phyloP scores from a whole-genome alignment of 2,797 vertebrate genomes.

The Odontamblyopus lacepedii region DNA sequence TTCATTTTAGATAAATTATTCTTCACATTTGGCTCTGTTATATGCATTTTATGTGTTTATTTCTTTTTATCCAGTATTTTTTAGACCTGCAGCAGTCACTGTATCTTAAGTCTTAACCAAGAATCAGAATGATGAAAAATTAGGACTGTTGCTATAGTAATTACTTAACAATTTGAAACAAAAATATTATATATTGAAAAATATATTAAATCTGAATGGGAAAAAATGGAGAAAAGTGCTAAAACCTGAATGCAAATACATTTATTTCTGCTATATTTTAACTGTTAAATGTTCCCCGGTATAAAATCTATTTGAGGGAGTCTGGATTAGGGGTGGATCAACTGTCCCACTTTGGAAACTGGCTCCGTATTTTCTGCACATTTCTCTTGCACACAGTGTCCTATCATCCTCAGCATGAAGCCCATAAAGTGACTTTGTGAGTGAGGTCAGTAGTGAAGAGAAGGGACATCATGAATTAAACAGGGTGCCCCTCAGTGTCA shows the following conservation, averaged over 20 bases:
- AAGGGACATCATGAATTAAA: conserved; percentile 53
- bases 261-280: conserved; percentile 15
- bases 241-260: neutral
- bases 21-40: neutral
- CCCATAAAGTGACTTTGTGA: conserved; percentile 26
- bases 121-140: too few relatives aligned
- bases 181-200: too few relatives aligned
- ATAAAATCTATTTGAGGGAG: conserved; percentile 44
- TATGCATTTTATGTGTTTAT: neutral
- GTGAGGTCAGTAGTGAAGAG: conserved; percentile 37
- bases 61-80: neutral
- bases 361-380: conserved; percentile 31
- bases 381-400: conserved; percentile 2
- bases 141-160: too few relatives aligned
- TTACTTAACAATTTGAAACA: too few relatives aligned
- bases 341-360: conserved; percentile 47
- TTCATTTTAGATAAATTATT: conserved; percentile 15
- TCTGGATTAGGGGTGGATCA: conserved; percentile 59
- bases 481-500: conserved; percentile 19
- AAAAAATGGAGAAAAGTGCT: too few relatives aligned
- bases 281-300: conserved; percentile 10
- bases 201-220: too few relatives aligned
- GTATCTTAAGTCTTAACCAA: too few relatives aligned
- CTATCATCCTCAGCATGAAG: conserved; percentile 24
- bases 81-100: neutral